A percentile compares a stretch with the other conserved stretches of the same genome.
Evolutionary conservation across 2,888 invertebrate genomes (phyloP).

Genomic region (Idaea dimidiata): DNA sequence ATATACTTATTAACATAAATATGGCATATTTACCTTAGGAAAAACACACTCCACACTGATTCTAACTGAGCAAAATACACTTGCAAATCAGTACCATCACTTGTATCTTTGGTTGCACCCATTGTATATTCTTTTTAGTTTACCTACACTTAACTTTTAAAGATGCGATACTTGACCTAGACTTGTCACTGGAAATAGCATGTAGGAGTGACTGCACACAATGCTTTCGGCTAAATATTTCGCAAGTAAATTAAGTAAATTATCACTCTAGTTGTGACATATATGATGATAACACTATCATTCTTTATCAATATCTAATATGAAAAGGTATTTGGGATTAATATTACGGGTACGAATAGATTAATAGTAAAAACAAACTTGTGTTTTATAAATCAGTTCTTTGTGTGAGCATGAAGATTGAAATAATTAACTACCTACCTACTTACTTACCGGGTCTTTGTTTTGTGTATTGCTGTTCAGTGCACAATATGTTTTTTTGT

Average conservation of each 20-base stretch:
- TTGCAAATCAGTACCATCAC: conserved; percentile 34
- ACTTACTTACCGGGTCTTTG: not conserved
- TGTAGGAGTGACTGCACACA: not conserved
- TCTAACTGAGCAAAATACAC: conserved; percentile 48
- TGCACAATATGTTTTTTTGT: not conserved
- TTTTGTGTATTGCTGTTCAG: not conserved
- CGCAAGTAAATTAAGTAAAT: not conserved
- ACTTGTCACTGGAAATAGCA: not conserved
- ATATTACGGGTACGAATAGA: not conserved
- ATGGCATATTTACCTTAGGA: conserved; percentile 33
- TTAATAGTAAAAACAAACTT: not conserved
- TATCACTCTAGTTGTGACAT: not conserved
- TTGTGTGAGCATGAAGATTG: not conserved
- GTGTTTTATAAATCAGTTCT: not conserved
- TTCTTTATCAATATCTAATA: not conserved
- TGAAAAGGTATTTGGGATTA: not conserved
- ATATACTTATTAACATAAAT: not conserved
- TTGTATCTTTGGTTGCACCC: conserved; percentile 21
- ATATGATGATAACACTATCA: not conserved
- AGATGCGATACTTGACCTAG: not conserved
- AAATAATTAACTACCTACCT: not conserved
- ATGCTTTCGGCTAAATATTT: not conserved
- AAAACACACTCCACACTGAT: conserved; percentile 38
- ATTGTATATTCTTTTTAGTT: not conserved
- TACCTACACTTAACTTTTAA: not conserved